Base-by-base conservation (phyloP, 2,888 invertebrate genomes). In the Lasius fuliginosus region DNA sequence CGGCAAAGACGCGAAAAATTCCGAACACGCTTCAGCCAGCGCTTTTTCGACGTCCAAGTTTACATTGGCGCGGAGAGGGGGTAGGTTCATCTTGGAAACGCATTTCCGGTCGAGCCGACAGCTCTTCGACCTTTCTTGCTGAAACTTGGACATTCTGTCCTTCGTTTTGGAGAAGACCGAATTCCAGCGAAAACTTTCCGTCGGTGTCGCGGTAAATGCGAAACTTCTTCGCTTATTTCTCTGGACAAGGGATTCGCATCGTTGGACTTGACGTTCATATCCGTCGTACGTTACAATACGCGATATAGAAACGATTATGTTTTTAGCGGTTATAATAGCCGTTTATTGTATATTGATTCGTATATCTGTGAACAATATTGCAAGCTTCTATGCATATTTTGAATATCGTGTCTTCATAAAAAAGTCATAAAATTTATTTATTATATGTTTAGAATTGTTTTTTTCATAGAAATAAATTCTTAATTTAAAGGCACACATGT, bases 71-170 rank as follows among this genome's bases (percentile, higher is more conserved):
- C 12, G 30, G 40, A 23, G 56, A 40, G 33, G 75, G 53, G 42
- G 53, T 36, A 81, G 76, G 86, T 90, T 91, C 89, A 87, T 90
- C 89, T 87, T 79, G 84, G 84, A 87, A 86, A 85, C 89, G 87
- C 86, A 84, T 91, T 91, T 88, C 87, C 82, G 85, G 79, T 83
- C 83, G 86, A 76, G 87, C 84, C 87, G 86, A 79, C 90, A 82
- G 82, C 81, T 75, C 88, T 85, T 84, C 85, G 90, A 85, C 89
- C 79, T 81, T 74, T 75, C 84, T 84, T 36, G 56, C 68, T 69
- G 23, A 75, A 85, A 85, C 85, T 85, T 84, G 74, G 84, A 85
- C 85, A 60, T 69, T 69, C 84, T 69, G 64, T 84, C 84, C 69
- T 58, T 75, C 75, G 85, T 85, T 76, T 69, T 62, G 74, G 75